Percentiles rank a stretch among this genome's conserved stretches.
Evolutionary conservation across 1,140 invertebrate species (phyloP).

Genomic region (Ladona fulva): DNA sequence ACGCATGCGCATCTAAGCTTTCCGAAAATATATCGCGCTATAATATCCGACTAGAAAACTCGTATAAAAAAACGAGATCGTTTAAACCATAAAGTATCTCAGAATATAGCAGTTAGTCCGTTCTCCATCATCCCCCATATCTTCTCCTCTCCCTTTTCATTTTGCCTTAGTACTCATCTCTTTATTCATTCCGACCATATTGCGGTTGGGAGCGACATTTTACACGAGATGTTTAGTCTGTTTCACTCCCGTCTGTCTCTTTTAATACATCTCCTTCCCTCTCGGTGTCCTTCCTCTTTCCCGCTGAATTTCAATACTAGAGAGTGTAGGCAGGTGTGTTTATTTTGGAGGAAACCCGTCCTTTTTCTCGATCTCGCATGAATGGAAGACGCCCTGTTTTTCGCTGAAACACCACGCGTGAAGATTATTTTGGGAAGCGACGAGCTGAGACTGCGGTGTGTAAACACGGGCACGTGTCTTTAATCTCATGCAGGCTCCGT

Average conservation of each 20-base stretch:
- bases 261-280: not conserved
- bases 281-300: no score
- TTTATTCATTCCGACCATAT: not conserved
- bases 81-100: no score
- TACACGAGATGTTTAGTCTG: no score
- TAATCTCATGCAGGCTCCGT: not conserved
- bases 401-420: not conserved
- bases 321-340: not conserved
- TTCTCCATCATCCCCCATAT: no score
- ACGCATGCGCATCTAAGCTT: no score
- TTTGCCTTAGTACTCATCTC: not conserved
- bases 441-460: not conserved
- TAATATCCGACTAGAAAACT: no score
- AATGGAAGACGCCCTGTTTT: not conserved
- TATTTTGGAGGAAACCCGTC: not conserved
- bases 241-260: no score
- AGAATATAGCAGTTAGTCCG: no score
- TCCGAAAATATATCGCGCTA: no score
- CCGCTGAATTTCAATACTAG: not conserved
- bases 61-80: no score
- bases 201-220: no score
- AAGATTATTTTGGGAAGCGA: not conserved
- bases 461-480: not conserved
- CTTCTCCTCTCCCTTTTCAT: no score
- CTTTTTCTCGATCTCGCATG: not conserved